A percentile compares a stretch with the other conserved stretches of the same genome.
Evolutionary conservation across 1,140 invertebrate species (phyloP).

Genomic region (Drosophila lacteicornis): DNA sequence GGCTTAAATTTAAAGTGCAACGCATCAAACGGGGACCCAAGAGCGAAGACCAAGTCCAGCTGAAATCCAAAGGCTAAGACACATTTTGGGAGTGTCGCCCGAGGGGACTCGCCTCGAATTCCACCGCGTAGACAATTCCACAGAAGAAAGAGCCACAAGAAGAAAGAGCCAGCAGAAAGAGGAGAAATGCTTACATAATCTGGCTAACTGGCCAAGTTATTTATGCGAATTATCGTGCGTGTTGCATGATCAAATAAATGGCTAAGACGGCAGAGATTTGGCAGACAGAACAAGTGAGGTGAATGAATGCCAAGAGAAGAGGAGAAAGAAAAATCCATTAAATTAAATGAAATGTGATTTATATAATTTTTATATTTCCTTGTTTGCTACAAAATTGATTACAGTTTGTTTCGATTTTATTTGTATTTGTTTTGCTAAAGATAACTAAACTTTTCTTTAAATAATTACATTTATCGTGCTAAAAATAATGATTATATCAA

Average conservation of each 20-base stretch:
- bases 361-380: too few species aligned
- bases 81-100: constrained; percentile 71
- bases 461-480: too few species aligned
- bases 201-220: constrained; percentile 51
- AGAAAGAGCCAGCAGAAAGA: constrained; percentile 20
- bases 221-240: constrained; percentile 68
- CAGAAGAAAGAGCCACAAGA: constrained; percentile 20
- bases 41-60: constrained; percentile 1
- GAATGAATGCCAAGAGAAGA: constrained; percentile 7
- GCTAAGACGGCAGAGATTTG: constrained; percentile 17
- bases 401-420: too few species aligned
- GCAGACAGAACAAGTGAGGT: constrained; percentile 20
- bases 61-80: constrained; percentile 16
- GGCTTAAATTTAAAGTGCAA: constrained; percentile 24
- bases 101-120: constrained; percentile 67
- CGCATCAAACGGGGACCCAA: constrained; percentile 31
- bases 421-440: too few species aligned
- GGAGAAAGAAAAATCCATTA: too few species aligned
- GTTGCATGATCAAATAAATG: constrained; percentile 69
- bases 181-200: constrained; percentile 66
- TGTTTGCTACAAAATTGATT: too few species aligned
- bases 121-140: constrained; percentile 56
- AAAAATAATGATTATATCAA: too few species aligned
- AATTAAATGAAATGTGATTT: too few species aligned
- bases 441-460: too few species aligned